Evolutionary conservation across 2,797 vertebrate genomes (phyloP).

Genomic region (Molossus alvarezi): DNA sequence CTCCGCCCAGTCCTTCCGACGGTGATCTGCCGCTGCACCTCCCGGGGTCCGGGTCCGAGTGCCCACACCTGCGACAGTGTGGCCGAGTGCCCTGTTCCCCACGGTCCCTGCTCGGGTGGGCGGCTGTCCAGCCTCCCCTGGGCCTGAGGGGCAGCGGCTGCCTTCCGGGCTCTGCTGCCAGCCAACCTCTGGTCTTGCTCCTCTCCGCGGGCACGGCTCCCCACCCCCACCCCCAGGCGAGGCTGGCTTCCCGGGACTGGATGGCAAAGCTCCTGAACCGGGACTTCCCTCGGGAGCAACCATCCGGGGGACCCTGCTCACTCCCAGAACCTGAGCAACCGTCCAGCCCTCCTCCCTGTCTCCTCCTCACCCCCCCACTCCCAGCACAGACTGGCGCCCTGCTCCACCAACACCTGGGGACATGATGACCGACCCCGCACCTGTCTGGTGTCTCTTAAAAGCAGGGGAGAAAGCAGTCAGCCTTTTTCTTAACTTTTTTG

Average conservation of each 20-base stretch:
- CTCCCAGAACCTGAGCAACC: slow-evolving; percentile 50
- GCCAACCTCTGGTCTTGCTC: slow-evolving; percentile 24
- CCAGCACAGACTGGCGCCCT: background rate
- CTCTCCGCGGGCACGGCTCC: slow-evolving; percentile 40
- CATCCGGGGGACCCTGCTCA: slow-evolving; percentile 58
- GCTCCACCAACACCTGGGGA: background rate
- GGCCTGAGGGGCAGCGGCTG: slow-evolving; percentile 65
- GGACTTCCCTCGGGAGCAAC: slow-evolving; percentile 55
- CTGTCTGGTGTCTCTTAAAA: slow-evolving; percentile 54
- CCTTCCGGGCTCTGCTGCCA: slow-evolving; percentile 19
- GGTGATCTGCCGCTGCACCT: background rate
- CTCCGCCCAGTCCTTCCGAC: too few species aligned
- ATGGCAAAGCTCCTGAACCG: slow-evolving; percentile 67
- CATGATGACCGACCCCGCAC: slow-evolving; percentile 72
- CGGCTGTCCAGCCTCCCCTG: background rate
- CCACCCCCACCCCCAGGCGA: background rate
- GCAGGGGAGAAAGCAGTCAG: slow-evolving; percentile 58
- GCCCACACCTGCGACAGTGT: background rate
- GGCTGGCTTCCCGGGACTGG: background rate
- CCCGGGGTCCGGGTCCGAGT: too few species aligned
- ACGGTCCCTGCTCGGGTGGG: background rate
- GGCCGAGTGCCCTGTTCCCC: slow-evolving; percentile 41
- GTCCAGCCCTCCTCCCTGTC: too few species aligned
- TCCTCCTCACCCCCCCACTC: too few species aligned
- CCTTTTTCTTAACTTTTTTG: slow-evolving; percentile 76